Base-by-base conservation (phyloP, 1,140 invertebrate genomes). In the Zaprionus gabonicus region DNA sequence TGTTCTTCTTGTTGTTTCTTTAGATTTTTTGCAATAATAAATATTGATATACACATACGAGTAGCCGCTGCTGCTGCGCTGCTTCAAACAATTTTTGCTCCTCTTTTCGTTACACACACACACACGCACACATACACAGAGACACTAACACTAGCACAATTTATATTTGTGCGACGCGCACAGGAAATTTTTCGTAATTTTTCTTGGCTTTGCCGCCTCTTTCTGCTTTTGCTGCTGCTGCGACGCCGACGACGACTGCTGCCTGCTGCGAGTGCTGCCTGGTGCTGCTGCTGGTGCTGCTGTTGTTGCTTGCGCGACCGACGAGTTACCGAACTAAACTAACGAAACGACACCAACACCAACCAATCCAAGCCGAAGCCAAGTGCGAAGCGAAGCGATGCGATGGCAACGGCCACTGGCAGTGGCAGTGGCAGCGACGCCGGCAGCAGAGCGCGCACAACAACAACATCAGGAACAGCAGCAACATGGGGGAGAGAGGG, bases 271-370 rank as follows among this genome's bases (percentile, higher is more conserved):
- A 46, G n/a, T 46, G 36, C 53, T 38, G 51, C 25, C 55, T 65
- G 60, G 31, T 69, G 64, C 41, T 46, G 57, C 53, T 68, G 67
- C 55, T 65, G 60, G 31, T 69, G 64, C 41, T 46, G 57, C 53
- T 68, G 67, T 53, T 73, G 67, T 68, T 82, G 81, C 83, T 87
- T 91, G 82, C 78, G 84, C 87, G 82, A 87, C 90, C 87, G 83
- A 91, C 90, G 90, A 92, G 91, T 92, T 91, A 82, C 91, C 91
- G 91, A 92, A 91, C 90, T 80, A 91, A 92, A 91, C 91, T 92
- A 75, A 75, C 72, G 66, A 75, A 91, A 87, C 84, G 83, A 76
- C 81, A 84, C 81, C 75, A 84, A 70, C 82, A 73, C 68, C 77
- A 78, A 76, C 76, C 73, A 77, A 81, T 75, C 73, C 78, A 82